These are phyloP conservation scores for Numida meleagris DNA, from an alignment of 2,113 vertebrate species.

Conservation along the genomic window DNA sequence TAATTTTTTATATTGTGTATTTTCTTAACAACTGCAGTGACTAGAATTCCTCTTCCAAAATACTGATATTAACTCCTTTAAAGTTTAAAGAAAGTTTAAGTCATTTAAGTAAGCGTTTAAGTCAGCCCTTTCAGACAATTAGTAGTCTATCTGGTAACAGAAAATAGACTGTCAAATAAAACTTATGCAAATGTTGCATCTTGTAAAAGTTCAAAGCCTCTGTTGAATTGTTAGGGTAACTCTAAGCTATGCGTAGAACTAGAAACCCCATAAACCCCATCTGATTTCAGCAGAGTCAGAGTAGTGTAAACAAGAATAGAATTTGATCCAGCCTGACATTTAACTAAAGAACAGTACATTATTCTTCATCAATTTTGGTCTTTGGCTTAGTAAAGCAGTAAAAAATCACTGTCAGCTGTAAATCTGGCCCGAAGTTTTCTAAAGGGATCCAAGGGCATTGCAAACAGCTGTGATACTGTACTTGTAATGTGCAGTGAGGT, in stretches of 20 bases:
- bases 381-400: not conserved
- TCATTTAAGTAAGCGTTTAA: not conserved
- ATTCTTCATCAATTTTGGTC: not conserved
- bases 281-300: not conserved
- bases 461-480: not conserved
- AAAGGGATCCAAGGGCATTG: not conserved
- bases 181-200: not conserved
- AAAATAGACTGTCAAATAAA: not conserved
- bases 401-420: not conserved
- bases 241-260: not conserved
- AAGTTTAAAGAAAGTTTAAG: not conserved
- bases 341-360: not conserved
- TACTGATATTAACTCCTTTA: not conserved
- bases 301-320: not conserved
- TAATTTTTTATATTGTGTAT: not conserved
- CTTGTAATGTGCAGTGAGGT: not conserved
- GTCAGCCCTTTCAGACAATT: not conserved
- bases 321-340: not conserved
- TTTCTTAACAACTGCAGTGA: not conserved
- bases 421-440: not conserved
- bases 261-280: not conserved
- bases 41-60: not conserved
- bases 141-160: not conserved
- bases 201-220: not conserved
- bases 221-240: not conserved